Evolutionary conservation across 2,113 vertebrate genomes (phyloP).

Genomic region (Donacobius atricapilla): DNA sequence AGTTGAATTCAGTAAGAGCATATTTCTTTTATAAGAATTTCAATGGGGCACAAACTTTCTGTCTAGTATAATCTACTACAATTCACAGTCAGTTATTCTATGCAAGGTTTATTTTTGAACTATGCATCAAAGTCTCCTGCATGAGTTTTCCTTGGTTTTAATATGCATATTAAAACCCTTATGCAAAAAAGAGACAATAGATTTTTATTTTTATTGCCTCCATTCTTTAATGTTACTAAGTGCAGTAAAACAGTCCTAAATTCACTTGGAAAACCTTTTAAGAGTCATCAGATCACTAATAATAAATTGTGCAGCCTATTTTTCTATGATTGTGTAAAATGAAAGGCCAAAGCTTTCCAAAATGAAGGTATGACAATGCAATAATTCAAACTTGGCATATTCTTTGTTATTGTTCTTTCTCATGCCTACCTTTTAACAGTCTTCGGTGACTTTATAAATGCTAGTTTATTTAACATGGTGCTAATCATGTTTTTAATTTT

Average conservation of each 20-base stretch:
- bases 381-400: background rate
- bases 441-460: background rate
- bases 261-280: background rate
- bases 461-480: background rate
- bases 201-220: background rate
- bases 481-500: background rate
- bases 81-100: background rate
- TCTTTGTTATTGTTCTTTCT: background rate
- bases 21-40: background rate
- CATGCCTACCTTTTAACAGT: background rate
- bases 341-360: background rate
- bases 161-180: background rate
- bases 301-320: background rate
- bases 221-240: background rate
- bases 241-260: background rate
- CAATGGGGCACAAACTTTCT: background rate
- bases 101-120: background rate
- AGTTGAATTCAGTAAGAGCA: background rate
- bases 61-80: background rate
- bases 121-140: background rate
- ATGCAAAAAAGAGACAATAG: background rate
- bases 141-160: background rate
- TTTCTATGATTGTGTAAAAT: background rate
- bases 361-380: background rate
- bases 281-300: background rate